A percentile compares a stretch with the other conserved stretches of the same genome.
Evolutionary conservation across 2,113 vertebrate species (phyloP).

Genomic region (Semnopithecus entellus): DNA sequence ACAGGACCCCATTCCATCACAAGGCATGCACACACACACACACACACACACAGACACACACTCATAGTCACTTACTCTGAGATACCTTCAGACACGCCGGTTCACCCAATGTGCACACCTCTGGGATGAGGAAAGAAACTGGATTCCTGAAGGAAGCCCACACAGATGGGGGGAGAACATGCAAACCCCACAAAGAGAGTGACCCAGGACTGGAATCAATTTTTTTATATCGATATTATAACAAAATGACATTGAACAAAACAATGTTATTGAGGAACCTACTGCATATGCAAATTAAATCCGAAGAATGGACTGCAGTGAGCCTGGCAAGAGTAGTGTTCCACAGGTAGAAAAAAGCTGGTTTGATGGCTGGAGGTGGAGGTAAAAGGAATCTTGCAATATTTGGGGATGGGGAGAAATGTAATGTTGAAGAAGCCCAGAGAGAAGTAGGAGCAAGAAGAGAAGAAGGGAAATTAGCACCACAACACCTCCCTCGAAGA

Average conservation of each 20-base stretch:
- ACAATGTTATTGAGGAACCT: background rate
- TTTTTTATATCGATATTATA: background rate
- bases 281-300: accelerated
- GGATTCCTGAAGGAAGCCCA: background rate
- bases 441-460: background rate
- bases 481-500: background rate
- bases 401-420: background rate
- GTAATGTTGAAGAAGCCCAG: too few species aligned
- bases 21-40: accelerated
- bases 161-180: background rate
- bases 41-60: background rate
- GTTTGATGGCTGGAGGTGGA: background rate
- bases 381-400: too few species aligned
- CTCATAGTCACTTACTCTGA: background rate
- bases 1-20: background rate
- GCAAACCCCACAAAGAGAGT: background rate
- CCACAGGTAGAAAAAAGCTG: background rate
- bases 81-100: background rate
- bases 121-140: background rate
- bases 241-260: background rate
- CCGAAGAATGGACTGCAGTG: background rate
- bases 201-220: too few species aligned
- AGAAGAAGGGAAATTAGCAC: background rate
- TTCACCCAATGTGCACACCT: background rate
- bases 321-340: background rate